Evolutionary conservation across 2,888 invertebrate genomes (phyloP), one percentile per base, ranked within the genome.

Genomic region (Eristalinus sepulchralis): DNA sequence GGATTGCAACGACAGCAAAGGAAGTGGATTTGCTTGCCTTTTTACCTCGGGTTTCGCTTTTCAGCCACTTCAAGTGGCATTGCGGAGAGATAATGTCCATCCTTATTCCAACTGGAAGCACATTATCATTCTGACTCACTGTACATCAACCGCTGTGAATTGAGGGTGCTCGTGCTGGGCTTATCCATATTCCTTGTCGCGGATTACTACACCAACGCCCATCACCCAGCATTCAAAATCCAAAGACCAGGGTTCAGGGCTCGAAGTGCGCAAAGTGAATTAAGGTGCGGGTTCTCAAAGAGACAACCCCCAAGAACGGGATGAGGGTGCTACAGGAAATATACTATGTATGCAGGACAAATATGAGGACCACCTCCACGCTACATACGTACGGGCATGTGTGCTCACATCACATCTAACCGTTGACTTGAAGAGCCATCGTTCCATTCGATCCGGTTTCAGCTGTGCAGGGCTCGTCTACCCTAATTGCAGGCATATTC

Each of bases 401-500:
- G 9, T 24, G 13, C 13, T 13, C 57, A 57, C 31, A 36, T 62
- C 17, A 36, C 34, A 27, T 57, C 59, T 13, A 57, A 60, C 34
- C 10, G 11, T 10, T 59, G 59, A 72, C 60, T 62, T 62, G 17
- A 63, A 67, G 62, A 63, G 75, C 57, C 64, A 47, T 60, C 33
- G 34, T 73, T 64, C 17, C 59, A 31, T 66, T 59, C 34, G 47
- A 76, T 70, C 33, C 34, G 47, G 34, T 68, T 53, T 60, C 24
- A 55, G 11, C 36, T 53, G 66, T 20, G n/a, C 22, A 11, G 31
- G 39, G 60, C 62, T 64, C 63, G 81, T 75, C 81, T 63, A 39
- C 33, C 27, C 57, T 76, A 71, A 82, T 82, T 82, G 81, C 76
- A 24, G 70, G 70, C 76, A 70, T 31, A 76, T 66, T 59, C 76